These are phyloP conservation scores for Ashinkailepas kermadecensis DNA, from an alignment of 2,888 invertebrate species.

Conservation along the genomic window DNA sequence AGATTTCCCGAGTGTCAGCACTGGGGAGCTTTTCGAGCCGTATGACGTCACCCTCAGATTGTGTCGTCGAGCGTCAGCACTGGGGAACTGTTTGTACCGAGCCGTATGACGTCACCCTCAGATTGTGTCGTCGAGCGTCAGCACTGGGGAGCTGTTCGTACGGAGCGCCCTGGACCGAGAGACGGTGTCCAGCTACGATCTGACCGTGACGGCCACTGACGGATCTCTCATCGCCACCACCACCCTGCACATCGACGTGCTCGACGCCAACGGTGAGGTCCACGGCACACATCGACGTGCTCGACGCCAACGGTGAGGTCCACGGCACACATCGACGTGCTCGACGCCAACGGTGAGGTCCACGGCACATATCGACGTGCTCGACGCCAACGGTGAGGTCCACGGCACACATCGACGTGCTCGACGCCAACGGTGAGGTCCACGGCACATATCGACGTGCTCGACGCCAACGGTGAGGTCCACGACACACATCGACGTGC, in stretches of 20 bases:
- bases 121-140: constrained; percentile 38
- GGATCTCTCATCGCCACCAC: constrained; percentile 77
- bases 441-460: constrained; percentile 61
- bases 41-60: constrained; percentile 72
- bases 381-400: too few species aligned
- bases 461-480: constrained; percentile 75
- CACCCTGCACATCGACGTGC: constrained; percentile 61
- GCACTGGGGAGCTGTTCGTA: constrained; percentile 68
- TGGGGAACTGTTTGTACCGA: constrained; percentile 77
- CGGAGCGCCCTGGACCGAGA: constrained; percentile 79
- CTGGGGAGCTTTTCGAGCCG: constrained; percentile 72
- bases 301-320: constrained; percentile 65
- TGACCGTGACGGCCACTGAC: constrained; percentile 81
- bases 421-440: too few species aligned
- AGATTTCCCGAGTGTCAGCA: constrained; percentile 42
- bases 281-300: constrained; percentile 62
- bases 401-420: too few species aligned
- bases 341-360: too few species aligned
- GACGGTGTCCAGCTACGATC: constrained; percentile 59
- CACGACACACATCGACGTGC: constrained; percentile 62
- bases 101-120: constrained; percentile 72
- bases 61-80: neutral
- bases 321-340: too few species aligned
- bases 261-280: constrained; percentile 75
- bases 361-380: too few species aligned